Base-by-base conservation (phyloP, 1,140 invertebrate genomes). In the Meloidogyne floridensis region DNA sequence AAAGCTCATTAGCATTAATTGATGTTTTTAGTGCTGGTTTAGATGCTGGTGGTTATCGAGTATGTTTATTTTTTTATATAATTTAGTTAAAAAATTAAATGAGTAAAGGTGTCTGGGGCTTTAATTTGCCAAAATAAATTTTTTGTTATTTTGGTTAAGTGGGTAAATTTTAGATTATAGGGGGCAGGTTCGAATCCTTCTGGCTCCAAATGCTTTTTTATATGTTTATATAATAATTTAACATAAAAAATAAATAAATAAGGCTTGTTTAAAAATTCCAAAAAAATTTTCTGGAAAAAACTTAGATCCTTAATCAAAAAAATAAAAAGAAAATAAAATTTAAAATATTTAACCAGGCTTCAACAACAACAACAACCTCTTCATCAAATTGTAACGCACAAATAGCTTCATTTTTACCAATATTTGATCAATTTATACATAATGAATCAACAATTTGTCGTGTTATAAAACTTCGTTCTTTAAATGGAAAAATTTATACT, bases 401-500 rank as follows among this genome's bases (percentile, higher is more conserved):
- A 51, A 83, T 83, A 72, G 51, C 82, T n/a, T 83, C 81, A 11
- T 83, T 83, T 73, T 56, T 83, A 20, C 82, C 82, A 43, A 73
- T 72, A 18, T 83, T 69, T 72, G 18, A 79, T 2, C 42, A 54
- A 32, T 72, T 84, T 59, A 51, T 84, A 3, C 82, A 74, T 18
- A 42, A 74, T n/a, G 77, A 84, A 70, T 54, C 72, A 18, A n/a
- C 59, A n/a, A 74, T 83, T 18, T 84, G 59, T 77, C 54, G 82
- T 15, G 11, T 83, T 20, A 77, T 83, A 54, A 54, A 47, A 4
- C 32, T 83, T 51, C 83, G 82, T 1, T 73, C 82, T n/a, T 42
- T 83, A 18, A 83, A 83, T 75, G 82, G 82, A 74, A 83, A 83
- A 65, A 84, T 83, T 65, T 83, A 83, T 70, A 56, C 82, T 11